These are phyloP conservation scores for Oxycera nigricornis DNA, from an alignment of 2,888 invertebrate species.

Conservation along the genomic window DNA sequence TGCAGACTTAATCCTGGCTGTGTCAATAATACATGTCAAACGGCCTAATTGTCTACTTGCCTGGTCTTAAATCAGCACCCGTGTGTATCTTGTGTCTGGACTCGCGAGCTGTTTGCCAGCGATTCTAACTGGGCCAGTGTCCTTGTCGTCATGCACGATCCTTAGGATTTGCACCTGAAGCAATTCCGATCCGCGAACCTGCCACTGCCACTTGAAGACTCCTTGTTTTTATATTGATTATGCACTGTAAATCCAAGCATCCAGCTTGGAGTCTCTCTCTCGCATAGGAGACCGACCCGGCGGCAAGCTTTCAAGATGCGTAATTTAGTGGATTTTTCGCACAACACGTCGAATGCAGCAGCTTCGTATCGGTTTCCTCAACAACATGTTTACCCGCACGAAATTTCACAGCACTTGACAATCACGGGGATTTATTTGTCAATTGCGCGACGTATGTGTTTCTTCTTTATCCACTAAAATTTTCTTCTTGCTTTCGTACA, in stretches of 20 bases:
- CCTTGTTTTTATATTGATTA: slow-evolving; percentile 29
- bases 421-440: slow-evolving; percentile 8
- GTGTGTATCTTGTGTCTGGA: too few species aligned
- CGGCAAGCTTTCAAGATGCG: slow-evolving; percentile 8
- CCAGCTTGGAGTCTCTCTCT: neutral
- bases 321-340: neutral
- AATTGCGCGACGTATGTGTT: neutral
- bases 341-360: neutral
- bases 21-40: too few species aligned
- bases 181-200: too few species aligned
- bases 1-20: too few species aligned
- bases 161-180: too few species aligned
- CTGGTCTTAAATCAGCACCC: too few species aligned
- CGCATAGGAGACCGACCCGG: neutral
- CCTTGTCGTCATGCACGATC: too few species aligned
- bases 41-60: too few species aligned
- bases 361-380: neutral
- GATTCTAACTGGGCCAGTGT: too few species aligned
- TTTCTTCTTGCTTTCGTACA: neutral
- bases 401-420: slow-evolving; percentile 24
- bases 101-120: too few species aligned
- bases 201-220: neutral
- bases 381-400: slow-evolving; percentile 3
- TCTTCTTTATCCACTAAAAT: slow-evolving; percentile 3
- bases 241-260: neutral